Evolutionary conservation across 1,140 invertebrate species (phyloP).

Genomic region (Helicoverpa armigera): DNA sequence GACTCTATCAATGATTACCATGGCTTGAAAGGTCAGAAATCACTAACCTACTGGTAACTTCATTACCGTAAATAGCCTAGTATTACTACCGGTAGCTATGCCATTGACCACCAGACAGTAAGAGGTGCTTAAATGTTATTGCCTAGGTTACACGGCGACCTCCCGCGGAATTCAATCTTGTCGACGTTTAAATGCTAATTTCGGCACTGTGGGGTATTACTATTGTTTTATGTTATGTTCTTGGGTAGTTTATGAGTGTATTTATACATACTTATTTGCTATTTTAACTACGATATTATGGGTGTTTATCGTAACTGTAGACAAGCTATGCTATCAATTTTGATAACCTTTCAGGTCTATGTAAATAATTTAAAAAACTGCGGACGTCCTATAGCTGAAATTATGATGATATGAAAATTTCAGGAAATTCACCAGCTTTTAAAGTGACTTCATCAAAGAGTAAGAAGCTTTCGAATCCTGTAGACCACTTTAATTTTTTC

Average conservation of each 20-base stretch:
- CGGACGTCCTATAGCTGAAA: too few species aligned
- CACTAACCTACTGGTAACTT: not conserved
- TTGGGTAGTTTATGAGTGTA: not conserved
- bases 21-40: too few species aligned
- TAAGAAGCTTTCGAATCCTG: too few species aligned
- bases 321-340: too few species aligned
- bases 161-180: slow-evolving; percentile 11
- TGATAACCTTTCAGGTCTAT: too few species aligned
- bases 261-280: not conserved
- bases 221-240: not conserved
- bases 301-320: too few species aligned
- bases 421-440: too few species aligned
- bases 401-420: not conserved
- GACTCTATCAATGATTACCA: too few species aligned
- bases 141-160: not conserved
- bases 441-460: too few species aligned
- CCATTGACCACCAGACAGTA: not conserved
- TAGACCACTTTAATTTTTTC: too few species aligned
- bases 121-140: slow-evolving; percentile 24
- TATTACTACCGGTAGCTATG: not conserved
- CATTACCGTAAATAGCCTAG: not conserved
- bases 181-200: slow-evolving; percentile 1
- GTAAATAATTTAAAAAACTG: too few species aligned
- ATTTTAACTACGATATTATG: too few species aligned
- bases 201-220: not conserved